Evolutionary conservation across 2,888 invertebrate genomes (phyloP).

Genomic region (Oxytorus armatus): DNA sequence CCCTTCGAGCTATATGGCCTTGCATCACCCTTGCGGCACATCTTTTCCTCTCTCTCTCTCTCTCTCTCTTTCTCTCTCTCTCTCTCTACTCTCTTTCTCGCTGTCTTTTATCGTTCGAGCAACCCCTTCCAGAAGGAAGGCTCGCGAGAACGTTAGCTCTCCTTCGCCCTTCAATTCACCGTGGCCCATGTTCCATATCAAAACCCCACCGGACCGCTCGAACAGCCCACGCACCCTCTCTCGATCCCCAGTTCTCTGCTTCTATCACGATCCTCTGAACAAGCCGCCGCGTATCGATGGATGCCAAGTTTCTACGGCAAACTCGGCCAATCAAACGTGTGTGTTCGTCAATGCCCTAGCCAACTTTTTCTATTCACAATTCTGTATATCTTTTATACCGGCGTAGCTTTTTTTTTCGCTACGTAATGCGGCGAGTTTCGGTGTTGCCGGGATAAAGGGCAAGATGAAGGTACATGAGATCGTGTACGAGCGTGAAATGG

Average conservation of each 20-base stretch:
- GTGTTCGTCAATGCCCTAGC: slow-evolving; percentile 65
- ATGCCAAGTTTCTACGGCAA: slow-evolving; percentile 68
- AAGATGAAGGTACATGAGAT: slow-evolving; percentile 28
- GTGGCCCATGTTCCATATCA: slow-evolving; percentile 58
- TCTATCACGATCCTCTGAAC: slow-evolving; percentile 58
- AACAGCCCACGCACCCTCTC: slow-evolving; percentile 61
- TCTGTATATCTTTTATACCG: slow-evolving; percentile 36
- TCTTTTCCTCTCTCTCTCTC: slow-evolving; percentile 46
- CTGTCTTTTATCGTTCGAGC: slow-evolving; percentile 47
- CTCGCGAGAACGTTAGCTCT: no score
- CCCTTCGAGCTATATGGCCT: slow-evolving; percentile 61
- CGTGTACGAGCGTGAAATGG: slow-evolving; percentile 34
- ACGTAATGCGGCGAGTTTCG: slow-evolving; percentile 48
- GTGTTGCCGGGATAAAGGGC: slow-evolving; percentile 61
- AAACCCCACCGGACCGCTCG: slow-evolving; percentile 61
- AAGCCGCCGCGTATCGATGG: slow-evolving; percentile 75
- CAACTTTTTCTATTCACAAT: slow-evolving; percentile 19
- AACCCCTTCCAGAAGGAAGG: slow-evolving; percentile 33
- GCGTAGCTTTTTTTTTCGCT: slow-evolving; percentile 4
- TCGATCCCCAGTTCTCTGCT: slow-evolving; percentile 36
- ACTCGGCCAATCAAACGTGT: slow-evolving; percentile 81
- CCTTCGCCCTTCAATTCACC: slow-evolving; percentile 59
- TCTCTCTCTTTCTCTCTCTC: slow-evolving; percentile 49
- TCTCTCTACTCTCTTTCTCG: slow-evolving; percentile 56
- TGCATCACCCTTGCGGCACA: slow-evolving; percentile 59